These are phyloP conservation scores for Alentia gelatinosa DNA, from an alignment of 2,888 invertebrate genomes.

Conservation along the genomic window DNA sequence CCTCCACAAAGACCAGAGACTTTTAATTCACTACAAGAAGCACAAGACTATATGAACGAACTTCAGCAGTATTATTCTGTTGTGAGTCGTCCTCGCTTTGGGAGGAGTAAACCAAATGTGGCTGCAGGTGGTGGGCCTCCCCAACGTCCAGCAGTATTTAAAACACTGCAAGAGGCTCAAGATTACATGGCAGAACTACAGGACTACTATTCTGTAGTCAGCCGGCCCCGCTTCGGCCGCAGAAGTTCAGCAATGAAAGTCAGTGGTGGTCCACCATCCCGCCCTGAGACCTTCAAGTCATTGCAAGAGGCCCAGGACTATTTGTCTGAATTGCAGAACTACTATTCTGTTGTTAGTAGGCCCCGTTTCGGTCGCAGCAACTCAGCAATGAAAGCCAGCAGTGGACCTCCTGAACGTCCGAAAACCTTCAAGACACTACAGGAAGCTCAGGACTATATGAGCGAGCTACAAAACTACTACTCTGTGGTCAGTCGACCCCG, in stretches of 20 bases:
- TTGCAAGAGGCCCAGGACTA: constrained; percentile 18
- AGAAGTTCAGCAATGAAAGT: not conserved
- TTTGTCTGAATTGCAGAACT: not conserved
- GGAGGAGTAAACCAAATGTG: not conserved
- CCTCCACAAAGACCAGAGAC: not conserved
- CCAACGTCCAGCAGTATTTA: not conserved
- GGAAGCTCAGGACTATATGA: constrained; percentile 36
- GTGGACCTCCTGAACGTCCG: not conserved
- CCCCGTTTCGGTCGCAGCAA: not conserved
- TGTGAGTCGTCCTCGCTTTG: not conserved
- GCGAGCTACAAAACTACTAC: not conserved
- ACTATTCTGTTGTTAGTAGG: not conserved
- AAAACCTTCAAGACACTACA: not conserved
- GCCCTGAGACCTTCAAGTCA: not conserved
- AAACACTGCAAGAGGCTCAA: not conserved
- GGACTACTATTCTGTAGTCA: constrained; percentile 35
- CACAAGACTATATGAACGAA: not conserved
- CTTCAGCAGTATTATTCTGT: not conserved
- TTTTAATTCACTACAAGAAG: not conserved
- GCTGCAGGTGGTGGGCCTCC: not conserved
- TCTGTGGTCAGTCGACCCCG: constrained; percentile 14
- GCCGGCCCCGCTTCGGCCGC: constrained; percentile 1
- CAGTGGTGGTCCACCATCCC: not conserved
- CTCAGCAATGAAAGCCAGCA: not conserved
- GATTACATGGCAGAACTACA: not conserved